Base-by-base conservation (phyloP, 2,113 vertebrate genomes). In the Alaudala cheleensis region DNA sequence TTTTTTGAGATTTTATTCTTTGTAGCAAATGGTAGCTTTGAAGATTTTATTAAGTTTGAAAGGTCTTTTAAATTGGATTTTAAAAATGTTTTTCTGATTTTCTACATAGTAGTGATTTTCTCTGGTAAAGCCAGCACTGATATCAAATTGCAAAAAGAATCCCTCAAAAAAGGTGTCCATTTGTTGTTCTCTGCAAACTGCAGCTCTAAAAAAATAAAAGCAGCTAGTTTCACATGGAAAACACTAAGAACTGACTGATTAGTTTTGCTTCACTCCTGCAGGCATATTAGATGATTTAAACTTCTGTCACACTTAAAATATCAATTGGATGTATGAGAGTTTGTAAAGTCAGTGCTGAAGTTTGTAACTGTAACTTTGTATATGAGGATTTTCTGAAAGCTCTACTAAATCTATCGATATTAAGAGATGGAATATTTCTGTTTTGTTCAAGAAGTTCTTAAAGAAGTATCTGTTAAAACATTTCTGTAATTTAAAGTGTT, bases 161-260 rank as follows among this genome's bases (percentile, higher is more conserved):
- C 8, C 4, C 1, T 6, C 6, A 13, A 37, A 19, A 16, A 31
- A 29, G 5, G 1, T 26, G 29, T 79, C 33, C 1, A 23, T 26
- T 40, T 3, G 1, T 74, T 83, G 14, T 64, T 79, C 34, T 21
- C 9, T 34, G 21, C 29, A 79, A 81, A 50, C 2, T 28, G 16
- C 39, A 51, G 44, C 61, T 74, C 6, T 50, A 42, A 62, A 86
- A 77, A 65, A 51, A 19, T 24, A 24, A 57, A 81, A 49, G 9
- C 17, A 70, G 4, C 4, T 61, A 4, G 70, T 91, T 91, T 89
- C 60, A 23, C 54, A 23, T 23, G 5, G 25, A 79, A 33, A 84
- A n/a, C 16, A 31, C 9, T 10, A 61, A 60, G 9, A 86, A 47
- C 37, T 76, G 82, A 42, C 16, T 53, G 29, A 77, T 47, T 51